Base-by-base conservation (phyloP, 2,888 invertebrate genomes). In the Pherbina coryleti region DNA sequence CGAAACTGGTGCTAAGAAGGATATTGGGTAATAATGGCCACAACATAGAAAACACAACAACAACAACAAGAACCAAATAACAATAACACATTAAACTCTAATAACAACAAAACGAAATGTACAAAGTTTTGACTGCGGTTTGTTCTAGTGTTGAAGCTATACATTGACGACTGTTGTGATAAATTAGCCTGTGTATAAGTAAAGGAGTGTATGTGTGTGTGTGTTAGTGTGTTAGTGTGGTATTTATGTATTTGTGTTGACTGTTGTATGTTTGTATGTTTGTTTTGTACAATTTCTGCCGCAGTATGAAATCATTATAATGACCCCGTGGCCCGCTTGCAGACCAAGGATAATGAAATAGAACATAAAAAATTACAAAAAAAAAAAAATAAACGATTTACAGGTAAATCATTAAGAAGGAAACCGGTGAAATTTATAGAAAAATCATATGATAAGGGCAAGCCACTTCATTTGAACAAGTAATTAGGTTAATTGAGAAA, bases 261-360 rank as follows among this genome's bases (percentile, higher is more conserved):
- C 9, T 72, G 31, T 67, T 69, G 44, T 78, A 31, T 70, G 9
- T 55, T 70, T 44, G 17, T 76, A 76, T 76, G 49, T 72, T 25
- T 66, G 34, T 74, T 69, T 75, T 76, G 72, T 77, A 19, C 70
- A 76, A 72, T 79, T 81, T 81, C 79, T 82, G 80, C 81, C 80
- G 82, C 82, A 82, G 82, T 82, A 82, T 82, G 82, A 82, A 82
- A 82, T 82, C 80, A 82, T 79, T 79, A 55, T 44, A 74, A 77
- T 82, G 82, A 82, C 82, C 82, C 80, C 81, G 70, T 81, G 79
- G 76, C 81, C 81, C 80, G 80, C 78, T 79, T 80, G 78, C 75
- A 71, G 55, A 53, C 64, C 60, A 78, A 77, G 37, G 66, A 73
- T 31, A 37, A 19, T 17, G 19, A 55, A 9, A 25, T 5, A 9